These are phyloP conservation scores for Thecophora atra DNA, from an alignment of 2,888 invertebrate genomes.

Conservation along the genomic window DNA sequence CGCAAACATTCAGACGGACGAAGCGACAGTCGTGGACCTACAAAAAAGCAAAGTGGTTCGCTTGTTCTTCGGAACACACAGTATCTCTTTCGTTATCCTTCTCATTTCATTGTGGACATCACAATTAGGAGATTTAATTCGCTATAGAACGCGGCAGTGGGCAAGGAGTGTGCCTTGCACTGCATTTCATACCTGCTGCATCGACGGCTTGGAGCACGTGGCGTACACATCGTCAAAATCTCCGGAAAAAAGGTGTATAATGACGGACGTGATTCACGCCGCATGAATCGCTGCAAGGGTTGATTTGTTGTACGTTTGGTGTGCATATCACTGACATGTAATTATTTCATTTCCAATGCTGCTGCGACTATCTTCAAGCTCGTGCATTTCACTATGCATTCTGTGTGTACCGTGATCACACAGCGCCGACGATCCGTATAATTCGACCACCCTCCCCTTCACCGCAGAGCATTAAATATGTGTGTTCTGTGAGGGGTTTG, in stretches of 20 bases:
- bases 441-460: slow-evolving; percentile 24
- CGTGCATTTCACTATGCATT: not conserved
- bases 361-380: slow-evolving; percentile 14
- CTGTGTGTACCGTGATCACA: slow-evolving; percentile 26
- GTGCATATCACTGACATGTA: slow-evolving; percentile 47
- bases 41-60: not conserved
- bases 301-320: slow-evolving; percentile 15
- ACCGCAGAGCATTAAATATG: slow-evolving; percentile 30
- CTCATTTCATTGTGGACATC: slow-evolving; percentile 52
- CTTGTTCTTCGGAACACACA: not conserved
- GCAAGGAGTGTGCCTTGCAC: slow-evolving; percentile 9
- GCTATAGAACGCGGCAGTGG: slow-evolving; percentile 48
- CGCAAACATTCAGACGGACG: slow-evolving; percentile 7
- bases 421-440: slow-evolving; percentile 38
- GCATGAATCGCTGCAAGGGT: slow-evolving; percentile 26
- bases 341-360: slow-evolving; percentile 58
- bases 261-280: slow-evolving; percentile 39
- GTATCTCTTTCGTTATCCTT: slow-evolving; percentile 36
- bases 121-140: slow-evolving; percentile 62
- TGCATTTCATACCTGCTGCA: slow-evolving; percentile 36
- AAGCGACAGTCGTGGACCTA: not conserved
- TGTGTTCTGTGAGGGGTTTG: slow-evolving; percentile 34
- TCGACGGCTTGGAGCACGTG: slow-evolving; percentile 45
- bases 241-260: slow-evolving; percentile 35
- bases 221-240: slow-evolving; percentile 29